These are phyloP conservation scores for Adela reaumurella DNA, from an alignment of 2,888 invertebrate genomes.

Conservation along the genomic window DNA sequence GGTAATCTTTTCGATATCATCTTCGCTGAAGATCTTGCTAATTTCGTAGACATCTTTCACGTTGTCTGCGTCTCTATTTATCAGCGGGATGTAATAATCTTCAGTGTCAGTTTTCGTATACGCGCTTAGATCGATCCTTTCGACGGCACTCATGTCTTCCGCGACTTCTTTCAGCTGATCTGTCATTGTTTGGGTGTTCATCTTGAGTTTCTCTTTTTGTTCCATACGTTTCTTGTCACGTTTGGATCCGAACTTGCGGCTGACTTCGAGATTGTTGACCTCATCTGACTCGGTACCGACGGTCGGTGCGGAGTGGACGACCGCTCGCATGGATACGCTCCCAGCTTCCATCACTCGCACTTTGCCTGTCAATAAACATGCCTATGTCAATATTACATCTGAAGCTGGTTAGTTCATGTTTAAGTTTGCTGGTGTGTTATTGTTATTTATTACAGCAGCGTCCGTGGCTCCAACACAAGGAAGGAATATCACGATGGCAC, in stretches of 20 bases:
- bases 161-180: slow-evolving; percentile 57
- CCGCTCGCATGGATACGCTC: slow-evolving; percentile 12
- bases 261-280: slow-evolving; percentile 32
- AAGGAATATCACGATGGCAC: too few species aligned
- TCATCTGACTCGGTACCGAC: slow-evolving; percentile 7
- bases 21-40: slow-evolving; percentile 33
- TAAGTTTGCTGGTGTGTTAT: too few species aligned
- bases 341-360: slow-evolving; percentile 29
- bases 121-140: slow-evolving; percentile 29
- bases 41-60: slow-evolving; percentile 45
- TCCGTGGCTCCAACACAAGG: too few species aligned
- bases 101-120: slow-evolving; percentile 30
- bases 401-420: too few species aligned
- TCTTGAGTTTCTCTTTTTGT: slow-evolving; percentile 56
- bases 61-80: slow-evolving; percentile 40
- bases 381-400: too few species aligned
- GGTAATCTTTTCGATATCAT: slow-evolving; percentile 30
- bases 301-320: background rate
- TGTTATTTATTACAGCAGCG: too few species aligned
- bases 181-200: slow-evolving; percentile 54
- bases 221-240: slow-evolving; percentile 56
- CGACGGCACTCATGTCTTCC: slow-evolving; percentile 24
- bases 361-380: slow-evolving; percentile 15
- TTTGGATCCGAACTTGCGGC: slow-evolving; percentile 64
- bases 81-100: slow-evolving; percentile 45